Evolutionary conservation across 37 sponge, comb jelly and placozoan genomes (phyloP).

Genomic region (Petrosia ficiformis): DNA sequence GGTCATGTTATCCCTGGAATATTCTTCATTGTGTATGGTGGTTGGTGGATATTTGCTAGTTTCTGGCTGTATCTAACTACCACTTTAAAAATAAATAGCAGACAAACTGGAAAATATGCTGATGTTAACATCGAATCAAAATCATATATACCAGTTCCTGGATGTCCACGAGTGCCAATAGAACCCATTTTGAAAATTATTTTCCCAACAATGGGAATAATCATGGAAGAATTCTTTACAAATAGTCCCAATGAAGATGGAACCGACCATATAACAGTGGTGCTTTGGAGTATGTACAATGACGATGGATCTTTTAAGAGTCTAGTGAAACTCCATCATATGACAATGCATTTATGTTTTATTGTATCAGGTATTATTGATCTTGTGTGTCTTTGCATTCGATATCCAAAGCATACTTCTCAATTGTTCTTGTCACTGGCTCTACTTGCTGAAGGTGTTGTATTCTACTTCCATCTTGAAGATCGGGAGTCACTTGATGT

Average conservation of each 20-base stretch:
- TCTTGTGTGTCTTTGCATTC: constrained; percentile 7
- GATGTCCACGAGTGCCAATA: constrained; percentile 24
- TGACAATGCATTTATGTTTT: constrained; percentile 54
- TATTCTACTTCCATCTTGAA: constrained; percentile 48
- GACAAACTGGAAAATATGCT: neutral
- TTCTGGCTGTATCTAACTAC: constrained; percentile 19
- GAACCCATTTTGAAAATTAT: constrained; percentile 49
- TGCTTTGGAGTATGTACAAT: constrained; percentile 4
- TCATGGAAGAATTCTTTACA: constrained; percentile 32
- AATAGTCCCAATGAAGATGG: neutral
- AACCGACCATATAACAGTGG: neutral
- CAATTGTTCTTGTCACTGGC: constrained; percentile 37
- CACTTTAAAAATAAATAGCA: neutral
- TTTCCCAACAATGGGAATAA: constrained; percentile 34
- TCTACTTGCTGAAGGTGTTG: constrained; percentile 42
- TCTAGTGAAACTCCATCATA: constrained; percentile 43
- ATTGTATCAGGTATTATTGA: constrained; percentile 61
- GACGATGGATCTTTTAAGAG: constrained; percentile 11
- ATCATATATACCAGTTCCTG: constrained; percentile 32
- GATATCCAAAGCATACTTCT: constrained; percentile 31
- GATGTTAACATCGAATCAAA: constrained; percentile 9
- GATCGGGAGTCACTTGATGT: constrained; percentile 29
- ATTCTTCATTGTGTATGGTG: constrained; percentile 49
- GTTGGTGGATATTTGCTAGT: constrained; percentile 35
- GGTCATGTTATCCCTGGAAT: constrained; percentile 61